Conservation (phyloP, 2,797 vertebrate genomes). For the Cyprinella venusta region DNA sequence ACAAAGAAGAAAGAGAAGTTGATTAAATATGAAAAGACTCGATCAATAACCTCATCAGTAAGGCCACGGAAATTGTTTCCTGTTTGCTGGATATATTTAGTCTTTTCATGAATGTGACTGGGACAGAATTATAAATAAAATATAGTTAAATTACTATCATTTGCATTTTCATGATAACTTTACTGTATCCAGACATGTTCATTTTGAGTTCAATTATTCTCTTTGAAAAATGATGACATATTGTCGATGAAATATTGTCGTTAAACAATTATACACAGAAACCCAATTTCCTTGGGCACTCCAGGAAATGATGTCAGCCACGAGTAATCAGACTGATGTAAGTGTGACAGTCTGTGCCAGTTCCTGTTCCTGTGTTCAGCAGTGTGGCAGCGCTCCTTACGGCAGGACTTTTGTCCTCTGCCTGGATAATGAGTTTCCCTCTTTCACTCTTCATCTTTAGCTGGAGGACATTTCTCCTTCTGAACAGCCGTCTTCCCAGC, state of each 20-base stretch:
- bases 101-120: neutral
- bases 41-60: constrained; percentile 5
- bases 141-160: neutral
- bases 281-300: neutral
- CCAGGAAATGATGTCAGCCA: neutral
- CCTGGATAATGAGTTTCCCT: constrained; percentile 16
- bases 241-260: neutral
- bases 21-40: constrained; percentile 27
- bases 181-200: neutral
- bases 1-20: constrained; percentile 21
- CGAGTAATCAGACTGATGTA: constrained; percentile 11
- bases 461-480: constrained; percentile 27
- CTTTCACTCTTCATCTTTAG: constrained; percentile 24
- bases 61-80: constrained; percentile 1
- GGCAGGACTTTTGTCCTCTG: constrained; percentile 28
- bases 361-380: constrained; percentile 9
- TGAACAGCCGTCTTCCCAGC: constrained; percentile 16
- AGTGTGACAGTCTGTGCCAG: constrained; percentile 1
- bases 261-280: neutral
- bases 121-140: neutral
- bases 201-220: neutral
- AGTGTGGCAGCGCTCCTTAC: neutral
- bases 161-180: neutral
- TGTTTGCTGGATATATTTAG: neutral
- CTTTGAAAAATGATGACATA: no score